These are phyloP conservation scores for Mastacembelus armatus DNA, from an alignment of 2,797 vertebrate species.

Conservation along the genomic window DNA sequence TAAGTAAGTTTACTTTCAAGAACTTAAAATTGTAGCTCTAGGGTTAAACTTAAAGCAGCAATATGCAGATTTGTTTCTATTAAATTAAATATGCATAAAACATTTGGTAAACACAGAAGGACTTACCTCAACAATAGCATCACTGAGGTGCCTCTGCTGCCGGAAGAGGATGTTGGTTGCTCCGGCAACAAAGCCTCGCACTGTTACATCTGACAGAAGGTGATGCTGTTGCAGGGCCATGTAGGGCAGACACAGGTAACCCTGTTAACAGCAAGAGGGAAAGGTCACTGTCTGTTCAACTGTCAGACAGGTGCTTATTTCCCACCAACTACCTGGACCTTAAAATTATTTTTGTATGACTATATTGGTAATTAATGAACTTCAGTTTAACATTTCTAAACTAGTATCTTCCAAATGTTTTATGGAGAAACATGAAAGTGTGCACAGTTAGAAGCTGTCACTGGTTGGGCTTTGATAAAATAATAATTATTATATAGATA, in stretches of 20 bases:
- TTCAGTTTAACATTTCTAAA: too few relatives aligned
- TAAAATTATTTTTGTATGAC: too few relatives aligned
- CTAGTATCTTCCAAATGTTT: too few relatives aligned
- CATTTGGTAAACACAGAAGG: fast-evolving
- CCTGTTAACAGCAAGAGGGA: conserved; percentile 80
- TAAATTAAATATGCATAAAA: background rate
- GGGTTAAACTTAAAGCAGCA: background rate
- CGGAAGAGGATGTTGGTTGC: conserved; percentile 98
- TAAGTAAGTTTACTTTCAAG: too few relatives aligned
- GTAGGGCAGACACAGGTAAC: conserved; percentile 97
- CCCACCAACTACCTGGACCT: too few relatives aligned
- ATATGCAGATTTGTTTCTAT: background rate
- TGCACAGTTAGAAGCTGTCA: too few relatives aligned
- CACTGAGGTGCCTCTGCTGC: conserved; percentile 96
- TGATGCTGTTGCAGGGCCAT: conserved; percentile 99
- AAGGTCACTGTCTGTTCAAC: conserved; percentile 18
- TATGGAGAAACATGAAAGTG: too few relatives aligned
- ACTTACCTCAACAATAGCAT: conserved; percentile 92
- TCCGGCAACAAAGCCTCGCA: conserved; percentile 95
- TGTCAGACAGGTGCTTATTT: too few relatives aligned
- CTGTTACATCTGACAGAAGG: conserved; percentile 92
- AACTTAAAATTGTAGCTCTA: background rate
- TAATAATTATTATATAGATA: conserved; percentile 39
- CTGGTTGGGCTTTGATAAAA: too few relatives aligned
- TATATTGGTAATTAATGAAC: too few relatives aligned